Percentiles rank a stretch among this genome's conserved stretches.
Evolutionary conservation across 92 coral and sea anemone species (phyloP).

Genomic region (Micromussa lordhowensis): DNA sequence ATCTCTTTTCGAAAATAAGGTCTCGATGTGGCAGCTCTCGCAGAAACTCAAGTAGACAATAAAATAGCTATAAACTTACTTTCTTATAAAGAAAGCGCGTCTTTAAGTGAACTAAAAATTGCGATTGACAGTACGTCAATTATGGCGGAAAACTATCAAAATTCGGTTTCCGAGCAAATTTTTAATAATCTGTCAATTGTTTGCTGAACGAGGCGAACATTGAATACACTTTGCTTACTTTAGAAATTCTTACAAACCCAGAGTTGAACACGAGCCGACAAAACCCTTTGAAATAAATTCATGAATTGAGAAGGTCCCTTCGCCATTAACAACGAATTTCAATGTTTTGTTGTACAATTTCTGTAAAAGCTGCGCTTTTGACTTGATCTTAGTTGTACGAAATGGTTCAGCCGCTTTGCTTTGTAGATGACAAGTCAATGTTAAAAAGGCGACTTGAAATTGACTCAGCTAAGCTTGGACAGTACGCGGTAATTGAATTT

Average conservation of each 20-base stretch:
- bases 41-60: neutral
- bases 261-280: neutral
- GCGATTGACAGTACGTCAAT: neutral
- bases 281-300: neutral
- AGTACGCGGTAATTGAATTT: constrained; percentile 40
- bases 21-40: neutral
- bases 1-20: neutral
- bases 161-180: constrained; percentile 16
- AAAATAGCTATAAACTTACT: neutral
- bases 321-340: neutral
- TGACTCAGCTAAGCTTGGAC: constrained; percentile 8
- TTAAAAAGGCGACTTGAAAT: constrained; percentile 20
- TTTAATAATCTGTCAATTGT: constrained; percentile 40
- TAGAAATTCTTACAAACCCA: constrained; percentile 21
- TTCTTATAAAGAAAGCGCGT: neutral
- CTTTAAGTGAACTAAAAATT: neutral
- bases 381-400: neutral
- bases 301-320: neutral
- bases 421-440: constrained; percentile 4
- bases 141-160: constrained; percentile 21
- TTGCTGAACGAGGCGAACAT: constrained; percentile 1
- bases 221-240: constrained; percentile 18
- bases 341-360: neutral
- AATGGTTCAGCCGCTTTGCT: neutral
- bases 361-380: neutral